Base-by-base conservation (phyloP, 2,888 invertebrate genomes). In the Sarcophaga caerulescens region DNA sequence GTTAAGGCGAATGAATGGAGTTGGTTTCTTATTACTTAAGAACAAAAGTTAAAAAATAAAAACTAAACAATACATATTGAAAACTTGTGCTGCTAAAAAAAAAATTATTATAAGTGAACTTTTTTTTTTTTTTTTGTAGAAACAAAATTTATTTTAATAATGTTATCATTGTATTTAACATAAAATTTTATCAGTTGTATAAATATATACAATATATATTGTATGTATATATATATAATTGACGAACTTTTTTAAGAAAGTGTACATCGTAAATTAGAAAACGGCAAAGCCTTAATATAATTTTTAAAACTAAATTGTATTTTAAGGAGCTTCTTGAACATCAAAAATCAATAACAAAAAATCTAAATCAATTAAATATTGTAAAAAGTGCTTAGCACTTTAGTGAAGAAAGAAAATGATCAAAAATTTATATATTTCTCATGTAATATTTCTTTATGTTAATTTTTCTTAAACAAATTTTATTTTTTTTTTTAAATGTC, bases 71-170 rank as follows among this genome's bases (percentile, higher is more conserved):
- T 59, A 70, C 60, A 44, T 73, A 78, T 84, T 85, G 81, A 84
- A 85, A 88, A 88, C 87, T 87, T 88, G 88, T 88, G 87, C 85
- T 70, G 82, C 84, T 87, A 69, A 80, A 62, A 71, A 68, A 70
- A 65, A 23, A 70, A n/a, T 70, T 8, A 80, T 52, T 4, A 73
- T 78, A 57, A 68, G 17, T 62, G 19, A 47, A 47, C 6, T 47
- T 12, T 12, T 47, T 4, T 57, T 57, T 35, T 45, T n/a, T 25
- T 75, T 21, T 44, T 47, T 62, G 62, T 76, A 76, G 79, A 70
- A 76, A 23, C 17, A 65, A 79, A 62, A 65, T 74, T 10, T 79
- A 68, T 68, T 85, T 70, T 68, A 19, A 71, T 71, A 35, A 76
- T 65, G 52, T 71, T 63, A 63, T 68, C 45, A 21, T 12, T 12